Evolutionary conservation across 2,888 invertebrate species (phyloP), one percentile per base, ranked within the genome.

Genomic region (Callyntrura sp.): DNA sequence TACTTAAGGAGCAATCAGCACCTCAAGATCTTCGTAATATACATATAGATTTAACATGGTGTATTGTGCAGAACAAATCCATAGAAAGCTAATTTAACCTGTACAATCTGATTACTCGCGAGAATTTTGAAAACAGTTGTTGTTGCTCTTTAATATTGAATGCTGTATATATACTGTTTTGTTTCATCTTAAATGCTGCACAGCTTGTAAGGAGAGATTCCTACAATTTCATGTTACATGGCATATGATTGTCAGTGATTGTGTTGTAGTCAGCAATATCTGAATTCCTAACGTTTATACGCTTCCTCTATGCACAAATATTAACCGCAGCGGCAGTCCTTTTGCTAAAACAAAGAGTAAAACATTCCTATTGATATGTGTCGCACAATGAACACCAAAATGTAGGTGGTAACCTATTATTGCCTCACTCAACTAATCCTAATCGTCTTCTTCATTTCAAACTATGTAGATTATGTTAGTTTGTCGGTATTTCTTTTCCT

Each of bases 41-140:
- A n/a, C n/a, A n/a, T n/a, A n/a, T n/a, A n/a, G n/a, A n/a, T n/a
- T n/a, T n/a, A n/a, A n/a, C n/a, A n/a, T n/a, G n/a, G n/a, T n/a
- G n/a, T n/a, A n/a, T n/a, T n/a, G n/a, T n/a, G n/a, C n/a, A n/a
- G n/a, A n/a, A n/a, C n/a, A 70, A 45, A 17, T 43, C 43, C n/a
- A 8, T 35, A 68, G 0, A 48, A 1, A 25, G 51, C 55, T 73
- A 84, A 85, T 60, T 85, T 57, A 35, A 85, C n/a, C n/a, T n/a
- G n/a, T n/a, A 65, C 73, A 73, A 57, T 85, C 57, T 57, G 55
- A 85, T 85, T 85, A 85, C 73, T 60, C n/a, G 70, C 68, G 68
- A 55, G 86, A 55, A 23, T 87, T 9, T 48, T 51, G 11, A 14
- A 83, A 88, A 83, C 65, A 83, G 65, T 83, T 43, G 73, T 89